Evolutionary conservation across 2,113 vertebrate species (phyloP).

Genomic region (Onychostruthus taczanowskii): DNA sequence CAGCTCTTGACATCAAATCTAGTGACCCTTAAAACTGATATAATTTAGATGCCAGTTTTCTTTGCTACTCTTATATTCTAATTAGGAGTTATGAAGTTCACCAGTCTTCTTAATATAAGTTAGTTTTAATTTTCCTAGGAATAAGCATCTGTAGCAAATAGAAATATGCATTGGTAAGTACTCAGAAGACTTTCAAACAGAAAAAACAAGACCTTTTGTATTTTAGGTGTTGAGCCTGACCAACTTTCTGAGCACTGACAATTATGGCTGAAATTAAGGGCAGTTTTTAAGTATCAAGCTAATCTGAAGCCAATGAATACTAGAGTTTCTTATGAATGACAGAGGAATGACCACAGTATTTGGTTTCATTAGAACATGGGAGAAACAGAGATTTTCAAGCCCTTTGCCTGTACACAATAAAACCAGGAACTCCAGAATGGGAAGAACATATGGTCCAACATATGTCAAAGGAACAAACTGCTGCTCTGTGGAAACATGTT

Average conservation of each 20-base stretch:
- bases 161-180: background rate
- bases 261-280: background rate
- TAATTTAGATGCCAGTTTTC: background rate
- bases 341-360: background rate
- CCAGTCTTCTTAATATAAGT: background rate
- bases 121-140: background rate
- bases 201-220: background rate
- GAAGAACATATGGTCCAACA: slow-evolving; percentile 15
- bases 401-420: background rate
- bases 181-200: background rate
- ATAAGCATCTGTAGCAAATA: background rate
- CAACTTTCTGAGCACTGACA: background rate
- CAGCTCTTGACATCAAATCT: background rate
- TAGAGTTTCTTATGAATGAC: background rate
- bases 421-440: background rate
- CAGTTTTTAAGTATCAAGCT: background rate
- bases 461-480: slow-evolving; percentile 1
- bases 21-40: background rate
- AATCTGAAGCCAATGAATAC: background rate
- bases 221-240: background rate
- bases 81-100: background rate
- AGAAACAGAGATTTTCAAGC: background rate
- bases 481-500: background rate
- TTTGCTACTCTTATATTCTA: background rate
- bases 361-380: background rate